Conservation (phyloP, 2,113 vertebrate genomes). For the Clupea harengus region DNA sequence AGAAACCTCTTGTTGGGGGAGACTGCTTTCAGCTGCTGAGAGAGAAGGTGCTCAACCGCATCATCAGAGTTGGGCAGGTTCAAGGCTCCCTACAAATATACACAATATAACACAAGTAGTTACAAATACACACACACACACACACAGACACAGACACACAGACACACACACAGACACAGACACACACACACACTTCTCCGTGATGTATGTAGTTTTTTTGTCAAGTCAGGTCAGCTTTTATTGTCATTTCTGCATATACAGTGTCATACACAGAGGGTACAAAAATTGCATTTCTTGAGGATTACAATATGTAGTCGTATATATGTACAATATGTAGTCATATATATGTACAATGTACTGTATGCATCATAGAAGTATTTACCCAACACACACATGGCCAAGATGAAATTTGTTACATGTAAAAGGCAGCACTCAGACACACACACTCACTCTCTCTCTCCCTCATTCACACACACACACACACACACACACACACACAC, state of each 20-base stretch:
- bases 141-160: conserved; percentile 32
- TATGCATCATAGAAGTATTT: too few relatives aligned
- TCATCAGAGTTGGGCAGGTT: conserved; percentile 65
- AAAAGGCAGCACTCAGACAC: background rate
- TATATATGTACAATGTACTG: too few relatives aligned
- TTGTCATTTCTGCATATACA: too few relatives aligned
- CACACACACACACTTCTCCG: too few relatives aligned
- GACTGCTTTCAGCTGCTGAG: conserved; percentile 50
- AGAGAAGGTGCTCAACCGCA: conserved; percentile 56
- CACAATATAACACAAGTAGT: background rate
- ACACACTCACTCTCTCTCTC: conserved; percentile 28
- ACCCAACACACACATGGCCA: too few relatives aligned
- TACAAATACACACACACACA: background rate
- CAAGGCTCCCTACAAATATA: conserved; percentile 58
- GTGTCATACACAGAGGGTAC: too few relatives aligned
- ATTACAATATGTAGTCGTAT: too few relatives aligned
- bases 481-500: conserved; percentile 4
- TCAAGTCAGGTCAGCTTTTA: too few relatives aligned
- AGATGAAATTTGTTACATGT: too few relatives aligned
- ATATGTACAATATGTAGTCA: too few relatives aligned
- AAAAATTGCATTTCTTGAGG: too few relatives aligned
- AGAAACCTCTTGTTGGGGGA: conserved; percentile 54
- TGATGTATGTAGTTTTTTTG: too few relatives aligned
- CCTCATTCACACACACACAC: conserved; percentile 23
- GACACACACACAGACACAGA: conserved; percentile 13